Conservation (phyloP, 92 coral and sea anemone genomes). For the Metridium senile region DNA sequence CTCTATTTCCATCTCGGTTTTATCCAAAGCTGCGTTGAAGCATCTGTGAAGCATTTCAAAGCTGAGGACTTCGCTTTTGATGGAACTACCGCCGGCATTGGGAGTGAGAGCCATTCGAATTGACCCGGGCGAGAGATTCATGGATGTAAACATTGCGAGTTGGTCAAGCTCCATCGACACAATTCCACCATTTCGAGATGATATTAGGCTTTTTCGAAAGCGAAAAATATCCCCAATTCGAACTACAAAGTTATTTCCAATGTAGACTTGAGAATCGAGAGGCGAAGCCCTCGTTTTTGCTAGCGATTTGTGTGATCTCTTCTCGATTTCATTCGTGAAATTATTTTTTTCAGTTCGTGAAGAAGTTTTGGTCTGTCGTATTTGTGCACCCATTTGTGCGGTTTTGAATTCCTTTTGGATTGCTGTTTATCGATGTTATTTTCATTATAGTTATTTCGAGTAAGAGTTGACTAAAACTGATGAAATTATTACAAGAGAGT, state of each 20-base stretch:
- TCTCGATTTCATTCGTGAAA: background rate
- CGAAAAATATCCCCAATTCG: conserved; percentile 57
- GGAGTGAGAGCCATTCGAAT: conserved; percentile 63
- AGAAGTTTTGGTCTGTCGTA: conserved; percentile 51
- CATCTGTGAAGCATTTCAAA: conserved; percentile 75
- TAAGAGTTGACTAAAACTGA: conserved; percentile 16
- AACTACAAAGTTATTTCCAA: conserved; percentile 76
- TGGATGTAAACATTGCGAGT: conserved; percentile 46
- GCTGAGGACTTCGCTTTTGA: conserved; percentile 74
- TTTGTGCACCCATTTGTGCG: conserved; percentile 38
- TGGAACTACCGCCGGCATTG: conserved; percentile 89
- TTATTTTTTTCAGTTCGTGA: conserved; percentile 46
- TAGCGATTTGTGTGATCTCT: background rate
- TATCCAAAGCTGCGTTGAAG: conserved; percentile 73
- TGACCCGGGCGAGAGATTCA: conserved; percentile 73
- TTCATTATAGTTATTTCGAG: conserved; percentile 20
- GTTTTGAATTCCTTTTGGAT: background rate
- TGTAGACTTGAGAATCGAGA: conserved; percentile 52
- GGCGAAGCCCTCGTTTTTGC: conserved; percentile 38
- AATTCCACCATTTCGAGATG: conserved; percentile 46
- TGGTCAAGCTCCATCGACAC: conserved; percentile 61
- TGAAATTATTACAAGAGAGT: background rate
- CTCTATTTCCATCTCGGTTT: conserved; percentile 76
- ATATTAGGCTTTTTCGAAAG: conserved; percentile 55
- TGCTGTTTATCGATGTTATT: conserved; percentile 11